phyloP scores from a whole-genome alignment of 1,140 invertebrate species.

The Rhopalosiphum padi region DNA sequence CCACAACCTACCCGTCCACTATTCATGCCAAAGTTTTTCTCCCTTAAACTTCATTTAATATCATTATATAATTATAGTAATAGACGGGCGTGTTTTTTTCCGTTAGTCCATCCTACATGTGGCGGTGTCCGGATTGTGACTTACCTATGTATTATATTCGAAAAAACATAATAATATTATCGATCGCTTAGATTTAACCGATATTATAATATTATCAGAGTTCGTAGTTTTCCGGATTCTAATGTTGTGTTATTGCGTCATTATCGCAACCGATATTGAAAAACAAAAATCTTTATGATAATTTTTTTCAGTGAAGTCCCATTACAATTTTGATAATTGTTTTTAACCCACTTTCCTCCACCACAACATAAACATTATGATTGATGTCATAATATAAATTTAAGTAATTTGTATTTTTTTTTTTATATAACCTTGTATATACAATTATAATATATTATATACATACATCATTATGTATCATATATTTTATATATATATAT shows the following conservation, averaged over 20 bases:
- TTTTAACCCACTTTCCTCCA: neutral
- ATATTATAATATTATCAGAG: neutral
- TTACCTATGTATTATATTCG: neutral
- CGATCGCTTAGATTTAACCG: neutral
- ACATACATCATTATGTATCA: neutral
- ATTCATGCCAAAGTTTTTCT: neutral
- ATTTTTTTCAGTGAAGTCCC: neutral
- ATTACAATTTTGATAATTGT: neutral
- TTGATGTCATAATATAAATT: neutral
- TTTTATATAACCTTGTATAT: slow-evolving; percentile 6
- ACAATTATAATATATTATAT: neutral
- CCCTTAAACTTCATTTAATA: neutral
- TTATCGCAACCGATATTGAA: neutral
- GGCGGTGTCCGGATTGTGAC: neutral
- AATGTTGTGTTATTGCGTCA: too few species aligned
- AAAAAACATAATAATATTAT: neutral
- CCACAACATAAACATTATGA: neutral
- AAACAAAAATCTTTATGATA: neutral
- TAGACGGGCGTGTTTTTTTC: neutral
- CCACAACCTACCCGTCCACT: too few species aligned
- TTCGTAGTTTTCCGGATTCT: neutral
- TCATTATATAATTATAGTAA: neutral
- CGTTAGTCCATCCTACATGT: neutral
- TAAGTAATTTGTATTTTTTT: slow-evolving; percentile 21
- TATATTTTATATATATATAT: neutral